These are phyloP conservation scores for Narcine bancroftii DNA, from an alignment of 2,113 vertebrate species.

Conservation along the genomic window DNA sequence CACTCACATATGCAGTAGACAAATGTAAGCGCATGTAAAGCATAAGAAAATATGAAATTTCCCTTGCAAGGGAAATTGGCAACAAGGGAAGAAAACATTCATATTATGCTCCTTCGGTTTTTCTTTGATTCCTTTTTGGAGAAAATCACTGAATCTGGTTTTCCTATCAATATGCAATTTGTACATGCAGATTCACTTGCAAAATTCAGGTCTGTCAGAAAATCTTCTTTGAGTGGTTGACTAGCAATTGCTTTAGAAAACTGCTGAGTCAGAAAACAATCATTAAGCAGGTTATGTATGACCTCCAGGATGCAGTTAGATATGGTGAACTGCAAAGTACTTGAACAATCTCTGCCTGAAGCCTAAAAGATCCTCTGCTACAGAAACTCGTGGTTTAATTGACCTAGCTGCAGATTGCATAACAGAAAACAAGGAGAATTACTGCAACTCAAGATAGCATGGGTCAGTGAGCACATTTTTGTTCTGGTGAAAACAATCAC, in stretches of 20 bases:
- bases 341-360: not conserved
- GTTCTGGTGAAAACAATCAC: not conserved
- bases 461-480: not conserved
- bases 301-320: slow-evolving; percentile 2
- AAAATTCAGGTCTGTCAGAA: not conserved
- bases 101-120: not conserved
- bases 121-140: not conserved
- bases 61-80: not conserved
- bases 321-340: not conserved
- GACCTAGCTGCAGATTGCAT: not conserved
- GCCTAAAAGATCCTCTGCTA: not conserved
- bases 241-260: not conserved
- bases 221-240: not conserved
- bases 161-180: not conserved
- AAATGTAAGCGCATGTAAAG: not conserved
- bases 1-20: not conserved
- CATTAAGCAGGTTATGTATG: not conserved
- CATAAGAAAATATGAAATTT: not conserved
- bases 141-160: not conserved
- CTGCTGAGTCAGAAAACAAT: not conserved
- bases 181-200: not conserved
- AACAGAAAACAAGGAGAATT: not conserved
- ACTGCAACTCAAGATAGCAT: not conserved
- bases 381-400: not conserved
- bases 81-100: not conserved